Evolutionary conservation across 2,888 invertebrate species (phyloP), one percentile per base, ranked within the genome.

Genomic region (Hydrotaea cyrtoneurina): DNA sequence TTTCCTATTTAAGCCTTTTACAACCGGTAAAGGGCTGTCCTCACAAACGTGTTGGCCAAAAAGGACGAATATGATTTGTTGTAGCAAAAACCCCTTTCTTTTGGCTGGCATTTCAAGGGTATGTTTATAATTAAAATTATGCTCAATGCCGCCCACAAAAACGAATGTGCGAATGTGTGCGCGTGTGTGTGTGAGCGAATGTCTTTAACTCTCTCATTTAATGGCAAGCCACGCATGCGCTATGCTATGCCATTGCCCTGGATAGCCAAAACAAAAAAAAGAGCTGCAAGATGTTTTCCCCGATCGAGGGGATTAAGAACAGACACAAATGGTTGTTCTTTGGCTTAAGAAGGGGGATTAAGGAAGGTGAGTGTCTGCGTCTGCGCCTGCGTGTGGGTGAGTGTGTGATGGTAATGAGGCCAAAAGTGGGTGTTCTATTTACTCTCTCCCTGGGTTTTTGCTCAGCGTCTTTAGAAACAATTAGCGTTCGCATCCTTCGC

Each of bases 81-180:
- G 17, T 59, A 11, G 55, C 73, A 59, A 71, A 79, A 80, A 50
- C 69, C 77, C 59, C 69, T 78, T 80, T 72, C 26, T 4, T 39
- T 3, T 17, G n/a, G n/a, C 5, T n/a, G 64, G 81, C 23, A 59
- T 72, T 31, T 86, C 84, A 80, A 76, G 76, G 78, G 80, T 86
- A 82, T 88, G 87, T 87, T 88, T 87, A 86, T 86, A 86, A 87
- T 87, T 85, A 80, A 87, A 87, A 88, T 88, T 86, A 87, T 87
- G 81, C 83, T 71, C 73, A 83, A 86, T 74, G 81, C 86, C 83
- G 87, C 88, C 88, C 87, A 88, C 86, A 78, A 84, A 79, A 64
- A 8, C 31, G 31, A 31, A 7, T 64, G 0, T 0, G 11, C 57
- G 19, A 57, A 21, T n/a, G 15, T 3, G 50, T 50, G 50, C n/a